phyloP scores from a whole-genome alignment of 2,113 vertebrate species.

The Scomber scombrus region DNA sequence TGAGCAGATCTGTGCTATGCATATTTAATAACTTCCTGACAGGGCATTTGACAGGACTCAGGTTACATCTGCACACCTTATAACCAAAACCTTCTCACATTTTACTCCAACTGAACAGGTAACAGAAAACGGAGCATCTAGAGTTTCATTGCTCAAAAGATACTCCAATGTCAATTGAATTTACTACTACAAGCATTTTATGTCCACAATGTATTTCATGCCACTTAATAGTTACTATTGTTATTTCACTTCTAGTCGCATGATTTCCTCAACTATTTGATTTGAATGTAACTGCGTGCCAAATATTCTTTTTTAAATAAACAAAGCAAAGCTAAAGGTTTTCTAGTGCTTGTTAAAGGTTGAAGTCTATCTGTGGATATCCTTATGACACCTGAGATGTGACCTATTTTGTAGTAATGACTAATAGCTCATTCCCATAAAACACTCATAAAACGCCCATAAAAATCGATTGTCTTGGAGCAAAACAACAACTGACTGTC shows the following conservation, averaged over 20 bases:
- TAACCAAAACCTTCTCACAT: conserved; percentile 20
- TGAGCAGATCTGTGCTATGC: conserved; percentile 57
- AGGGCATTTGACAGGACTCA: conserved; percentile 54
- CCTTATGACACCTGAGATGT: not conserved
- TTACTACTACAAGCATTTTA: not conserved
- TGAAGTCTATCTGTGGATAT: not conserved
- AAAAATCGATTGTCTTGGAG: not conserved
- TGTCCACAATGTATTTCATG: conserved; percentile 3
- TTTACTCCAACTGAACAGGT: not conserved
- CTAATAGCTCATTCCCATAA: not conserved
- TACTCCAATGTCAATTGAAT: too few species aligned
- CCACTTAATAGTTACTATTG: not conserved
- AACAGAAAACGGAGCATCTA: not conserved
- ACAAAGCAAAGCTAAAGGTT: not conserved
- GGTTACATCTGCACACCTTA: conserved; percentile 62
- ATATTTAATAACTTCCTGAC: conserved; percentile 81
- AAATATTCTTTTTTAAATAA: too few species aligned
- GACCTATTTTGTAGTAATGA: not conserved
- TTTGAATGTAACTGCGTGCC: too few species aligned
- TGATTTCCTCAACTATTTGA: not conserved
- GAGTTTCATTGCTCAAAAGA: too few species aligned
- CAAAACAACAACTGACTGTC: not conserved
- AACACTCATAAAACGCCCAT: conserved; percentile 17
- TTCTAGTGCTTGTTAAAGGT: not conserved
- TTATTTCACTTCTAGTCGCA: not conserved